Conservation (phyloP, 2,888 invertebrate species). For the Macrosiphum euphorbiae region DNA sequence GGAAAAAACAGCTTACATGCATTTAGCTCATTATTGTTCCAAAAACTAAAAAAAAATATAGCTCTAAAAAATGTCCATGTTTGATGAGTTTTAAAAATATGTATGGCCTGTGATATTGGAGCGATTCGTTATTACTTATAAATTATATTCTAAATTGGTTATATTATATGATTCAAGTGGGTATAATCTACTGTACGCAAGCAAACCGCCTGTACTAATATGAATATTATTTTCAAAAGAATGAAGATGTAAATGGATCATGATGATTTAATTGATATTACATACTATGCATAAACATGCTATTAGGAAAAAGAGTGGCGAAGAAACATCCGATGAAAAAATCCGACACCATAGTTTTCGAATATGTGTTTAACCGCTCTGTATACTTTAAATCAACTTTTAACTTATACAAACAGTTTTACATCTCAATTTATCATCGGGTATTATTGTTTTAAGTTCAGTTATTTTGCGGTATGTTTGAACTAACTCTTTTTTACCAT, state of each 20-base stretch:
- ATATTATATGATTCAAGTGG: too few relatives aligned
- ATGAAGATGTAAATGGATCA: background rate
- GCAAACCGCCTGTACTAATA: too few relatives aligned
- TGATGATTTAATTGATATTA: too few relatives aligned
- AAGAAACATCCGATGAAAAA: background rate
- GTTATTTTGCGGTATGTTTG: background rate
- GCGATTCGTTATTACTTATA: background rate
- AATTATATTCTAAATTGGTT: background rate
- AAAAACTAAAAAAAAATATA: background rate
- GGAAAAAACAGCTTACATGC: background rate
- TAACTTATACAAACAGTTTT: background rate
- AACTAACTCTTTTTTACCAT: background rate
- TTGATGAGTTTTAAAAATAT: background rate
- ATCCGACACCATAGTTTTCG: background rate
- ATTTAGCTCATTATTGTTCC: too few relatives aligned
- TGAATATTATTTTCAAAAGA: background rate
- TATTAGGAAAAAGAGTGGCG: background rate
- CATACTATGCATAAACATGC: too few relatives aligned
- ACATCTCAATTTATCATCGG: background rate
- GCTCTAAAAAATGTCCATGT: background rate
- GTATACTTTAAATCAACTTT: background rate
- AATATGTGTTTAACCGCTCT: background rate
- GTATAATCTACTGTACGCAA: too few relatives aligned
- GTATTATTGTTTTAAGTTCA: background rate
- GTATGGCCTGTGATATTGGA: background rate